phyloP scores from a whole-genome alignment of 2,888 invertebrate species.

The Tridacna gigas region DNA sequence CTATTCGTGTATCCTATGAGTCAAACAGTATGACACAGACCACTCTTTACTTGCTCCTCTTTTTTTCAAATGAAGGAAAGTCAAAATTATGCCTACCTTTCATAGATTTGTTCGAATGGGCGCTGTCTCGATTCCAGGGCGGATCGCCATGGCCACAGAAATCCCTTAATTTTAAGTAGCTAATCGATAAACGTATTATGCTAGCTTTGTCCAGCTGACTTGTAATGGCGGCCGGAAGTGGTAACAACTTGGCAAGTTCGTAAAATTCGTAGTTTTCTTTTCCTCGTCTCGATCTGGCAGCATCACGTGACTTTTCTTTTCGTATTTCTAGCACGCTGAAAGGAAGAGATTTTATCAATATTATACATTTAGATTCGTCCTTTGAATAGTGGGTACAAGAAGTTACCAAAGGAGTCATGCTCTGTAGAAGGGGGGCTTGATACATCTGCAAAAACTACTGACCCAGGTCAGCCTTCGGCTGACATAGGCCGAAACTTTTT shows the following conservation, averaged over 20 bases:
- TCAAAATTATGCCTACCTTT: conserved; percentile 68
- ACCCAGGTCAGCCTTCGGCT: too few species aligned
- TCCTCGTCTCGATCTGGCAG: conserved; percentile 96
- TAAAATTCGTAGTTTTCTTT: conserved; percentile 98
- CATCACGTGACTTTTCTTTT: conserved; percentile 99
- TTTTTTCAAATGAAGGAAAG: too few species aligned
- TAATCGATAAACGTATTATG: conserved; percentile 96
- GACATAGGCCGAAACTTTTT: too few species aligned
- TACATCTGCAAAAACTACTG: too few species aligned
- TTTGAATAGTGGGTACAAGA: too few species aligned
- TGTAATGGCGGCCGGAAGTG: conserved; percentile 96
- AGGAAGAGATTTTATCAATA: conserved; percentile 1
- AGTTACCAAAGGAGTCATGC: too few species aligned
- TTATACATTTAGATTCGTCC: too few species aligned
- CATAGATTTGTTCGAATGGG: conserved; percentile 65
- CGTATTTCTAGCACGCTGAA: conserved; percentile 83
- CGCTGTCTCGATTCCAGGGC: conserved; percentile 90
- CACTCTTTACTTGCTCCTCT: too few species aligned
- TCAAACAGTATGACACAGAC: too few species aligned
- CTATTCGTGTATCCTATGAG: too few species aligned
- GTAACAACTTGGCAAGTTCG: conserved; percentile 96
- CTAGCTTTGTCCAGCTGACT: conserved; percentile 98
- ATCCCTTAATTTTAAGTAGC: conserved; percentile 97
- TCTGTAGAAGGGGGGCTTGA: too few species aligned
- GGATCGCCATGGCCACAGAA: conserved; percentile 98